Evolutionary conservation across 2,888 invertebrate genomes (phyloP), one percentile per base, ranked within the genome.

Genomic region (Eupithecia centaureata): DNA sequence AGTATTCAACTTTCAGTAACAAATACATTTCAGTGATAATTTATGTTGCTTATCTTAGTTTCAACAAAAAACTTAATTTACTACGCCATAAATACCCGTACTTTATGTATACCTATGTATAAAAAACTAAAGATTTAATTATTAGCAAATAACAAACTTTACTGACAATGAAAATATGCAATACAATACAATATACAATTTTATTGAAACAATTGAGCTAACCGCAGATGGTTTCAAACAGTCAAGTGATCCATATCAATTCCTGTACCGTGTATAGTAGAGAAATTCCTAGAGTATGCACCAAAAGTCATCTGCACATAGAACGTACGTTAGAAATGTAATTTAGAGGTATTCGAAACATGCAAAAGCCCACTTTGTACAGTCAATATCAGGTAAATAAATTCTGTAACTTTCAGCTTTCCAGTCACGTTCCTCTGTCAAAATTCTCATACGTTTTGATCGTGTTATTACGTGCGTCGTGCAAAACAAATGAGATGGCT

Each of bases 371-470:
- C 61, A 69, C 68, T 65, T 28, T 68, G 64, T 60, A 62, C 61
- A 63, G 60, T 56, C 62, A 65, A 68, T 71, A 69, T 54, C 66
- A 68, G 67, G 69, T 72, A 72, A 81, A 83, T 79, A 80, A 81
- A 82, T 82, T 83, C 79, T 69, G 73, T 72, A 60, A 76, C 80
- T 83, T 88, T 84, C 83, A 84, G 85, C 79, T 85, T 87, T 82
- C 90, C 64, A 78, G 78, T 89, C 90, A 90, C 90, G 90, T 86
- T 73, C 78, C 78, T 69, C 83, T 84, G 89, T 90, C 90, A 90
- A 90, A 90, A 89, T 89, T 88, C 89, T 88, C 88, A 87, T 90
- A 90, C 89, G 89, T 88, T 88, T 89, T 91, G 90, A 90, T 91
- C 89, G 87, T 82, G 86, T 90, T 90, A 90, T 90, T 89, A 90